Evolutionary conservation across 1,140 invertebrate genomes (phyloP).

Genomic region (Pseudomyrmex dendroicus): DNA sequence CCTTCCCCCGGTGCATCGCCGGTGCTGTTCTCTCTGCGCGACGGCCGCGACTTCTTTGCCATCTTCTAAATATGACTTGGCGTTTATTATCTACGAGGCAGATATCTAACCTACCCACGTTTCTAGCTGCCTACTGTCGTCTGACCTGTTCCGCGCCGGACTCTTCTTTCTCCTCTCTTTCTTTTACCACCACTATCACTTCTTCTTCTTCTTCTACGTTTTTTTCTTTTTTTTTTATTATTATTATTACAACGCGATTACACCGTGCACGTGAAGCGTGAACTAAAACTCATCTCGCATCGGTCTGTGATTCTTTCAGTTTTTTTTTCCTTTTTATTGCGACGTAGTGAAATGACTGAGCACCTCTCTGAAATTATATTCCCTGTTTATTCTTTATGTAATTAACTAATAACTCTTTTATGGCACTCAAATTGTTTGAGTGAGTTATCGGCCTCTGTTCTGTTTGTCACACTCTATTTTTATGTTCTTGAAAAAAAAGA

Average conservation of each 20-base stretch:
- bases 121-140: constrained; percentile 29
- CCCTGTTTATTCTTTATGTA: no score
- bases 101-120: not conserved
- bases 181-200: not conserved
- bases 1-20: constrained; percentile 28
- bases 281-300: constrained; percentile 25
- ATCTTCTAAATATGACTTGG: constrained; percentile 72
- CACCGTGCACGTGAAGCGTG: constrained; percentile 43
- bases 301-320: constrained; percentile 7
- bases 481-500: not conserved
- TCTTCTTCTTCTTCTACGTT: constrained; percentile 30
- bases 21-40: not conserved
- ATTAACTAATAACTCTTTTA: no score
- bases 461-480: no score
- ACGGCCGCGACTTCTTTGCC: constrained; percentile 20
- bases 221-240: constrained; percentile 21
- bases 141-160: constrained; percentile 5
- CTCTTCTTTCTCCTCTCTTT: constrained; percentile 12
- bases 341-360: constrained; percentile 16
- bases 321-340: not conserved
- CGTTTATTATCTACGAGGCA: constrained; percentile 63
- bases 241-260: constrained; percentile 16
- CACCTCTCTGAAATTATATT: not conserved
- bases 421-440: no score
- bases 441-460: no score